These are phyloP conservation scores for Stichopus chloronotus DNA, from an alignment of 35 echinoderm and acorn worm species.

Conservation along the genomic window DNA sequence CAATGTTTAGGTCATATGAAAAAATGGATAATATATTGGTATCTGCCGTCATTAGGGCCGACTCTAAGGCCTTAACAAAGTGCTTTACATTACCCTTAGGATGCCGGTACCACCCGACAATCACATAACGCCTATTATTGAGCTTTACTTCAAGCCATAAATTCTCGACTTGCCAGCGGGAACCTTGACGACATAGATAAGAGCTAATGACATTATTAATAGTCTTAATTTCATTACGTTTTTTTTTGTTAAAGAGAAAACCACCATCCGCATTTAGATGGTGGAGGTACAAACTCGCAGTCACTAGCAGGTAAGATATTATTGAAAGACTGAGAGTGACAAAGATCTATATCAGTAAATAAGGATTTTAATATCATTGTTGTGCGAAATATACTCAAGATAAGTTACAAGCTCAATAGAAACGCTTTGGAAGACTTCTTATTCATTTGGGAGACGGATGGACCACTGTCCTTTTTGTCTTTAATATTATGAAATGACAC, in stretches of 20 bases:
- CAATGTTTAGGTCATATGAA: constrained; percentile 1
- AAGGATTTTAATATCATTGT: neutral
- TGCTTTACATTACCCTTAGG: constrained; percentile 23
- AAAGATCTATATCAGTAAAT: constrained; percentile 20
- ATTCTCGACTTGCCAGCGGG: constrained; percentile 31
- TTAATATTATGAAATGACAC: neutral
- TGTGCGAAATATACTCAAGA: neutral
- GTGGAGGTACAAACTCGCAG: neutral
- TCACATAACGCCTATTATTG: neutral
- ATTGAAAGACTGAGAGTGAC: neutral
- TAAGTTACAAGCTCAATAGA: neutral
- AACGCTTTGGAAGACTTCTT: constrained; percentile 29
- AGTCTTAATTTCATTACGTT: neutral
- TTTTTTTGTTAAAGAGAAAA: constrained; percentile 1
- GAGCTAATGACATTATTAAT: neutral
- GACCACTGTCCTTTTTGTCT: neutral
- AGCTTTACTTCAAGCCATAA: neutral
- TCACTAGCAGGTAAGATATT: neutral
- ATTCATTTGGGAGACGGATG: constrained; percentile 17
- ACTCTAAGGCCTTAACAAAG: neutral
- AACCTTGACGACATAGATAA: neutral
- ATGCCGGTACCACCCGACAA: neutral
- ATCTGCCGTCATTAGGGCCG: neutral
- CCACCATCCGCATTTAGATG: neutral
- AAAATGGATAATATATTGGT: neutral